Evolutionary conservation across 1,140 invertebrate species (phyloP).

Genomic region (Bactericera cockerelli): DNA sequence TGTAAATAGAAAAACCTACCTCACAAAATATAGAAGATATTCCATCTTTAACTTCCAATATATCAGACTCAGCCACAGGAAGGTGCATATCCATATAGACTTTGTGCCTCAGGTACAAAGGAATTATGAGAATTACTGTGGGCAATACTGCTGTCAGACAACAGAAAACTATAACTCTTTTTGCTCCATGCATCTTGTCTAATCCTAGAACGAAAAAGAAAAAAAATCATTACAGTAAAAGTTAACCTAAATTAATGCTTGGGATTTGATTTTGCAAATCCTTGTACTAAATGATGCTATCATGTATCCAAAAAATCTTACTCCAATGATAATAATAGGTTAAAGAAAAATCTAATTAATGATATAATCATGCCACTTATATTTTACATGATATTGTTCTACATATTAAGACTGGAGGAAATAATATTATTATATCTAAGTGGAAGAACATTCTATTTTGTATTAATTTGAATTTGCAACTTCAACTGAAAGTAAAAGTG

Average conservation of each 20-base stretch:
- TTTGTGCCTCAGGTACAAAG: conserved; percentile 55
- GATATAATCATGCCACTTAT: no score
- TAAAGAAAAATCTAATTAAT: no score
- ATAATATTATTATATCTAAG: no score
- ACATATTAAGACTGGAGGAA: no score
- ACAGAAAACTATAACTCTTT: conserved; percentile 55
- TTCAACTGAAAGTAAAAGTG: not conserved
- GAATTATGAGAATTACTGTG: conserved; percentile 48
- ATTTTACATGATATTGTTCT: no score
- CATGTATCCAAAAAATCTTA: no score
- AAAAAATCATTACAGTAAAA: conserved; percentile 11
- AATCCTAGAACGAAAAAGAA: conserved; percentile 37
- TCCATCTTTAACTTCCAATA: conserved; percentile 57
- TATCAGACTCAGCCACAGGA: conserved; percentile 60
- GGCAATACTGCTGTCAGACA: conserved; percentile 52
- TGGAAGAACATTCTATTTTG: no score
- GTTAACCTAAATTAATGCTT: no score
- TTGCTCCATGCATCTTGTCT: conserved; percentile 54
- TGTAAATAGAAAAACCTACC: no score
- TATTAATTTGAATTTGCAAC: not conserved
- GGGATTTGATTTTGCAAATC: no score
- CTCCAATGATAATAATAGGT: no score
- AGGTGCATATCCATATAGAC: conserved; percentile 55
- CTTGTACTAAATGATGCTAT: no score
- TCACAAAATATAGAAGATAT: conserved; percentile 60